Conservation (phyloP, 2,888 invertebrate species). For the Orthosia incerta region DNA sequence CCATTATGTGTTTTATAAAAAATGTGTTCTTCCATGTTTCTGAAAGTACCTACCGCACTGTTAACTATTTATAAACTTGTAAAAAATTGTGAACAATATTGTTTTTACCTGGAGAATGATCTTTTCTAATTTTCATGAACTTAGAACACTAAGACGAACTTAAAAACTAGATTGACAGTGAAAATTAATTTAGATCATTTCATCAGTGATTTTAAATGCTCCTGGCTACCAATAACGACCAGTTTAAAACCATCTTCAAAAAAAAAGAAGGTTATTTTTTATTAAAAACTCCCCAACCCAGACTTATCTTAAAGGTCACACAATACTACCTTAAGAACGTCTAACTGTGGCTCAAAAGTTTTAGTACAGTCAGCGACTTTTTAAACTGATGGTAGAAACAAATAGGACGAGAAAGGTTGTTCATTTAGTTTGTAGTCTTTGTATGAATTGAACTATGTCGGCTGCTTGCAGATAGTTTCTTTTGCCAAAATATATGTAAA, state of each 20-base stretch:
- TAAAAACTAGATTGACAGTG: conserved; percentile 26
- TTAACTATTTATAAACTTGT: conserved; percentile 73
- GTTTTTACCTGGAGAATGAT: conserved; percentile 49
- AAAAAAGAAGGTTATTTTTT: neutral
- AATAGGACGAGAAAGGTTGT: conserved; percentile 40
- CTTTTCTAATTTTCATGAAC: conserved; percentile 54
- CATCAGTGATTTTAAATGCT: conserved; percentile 23
- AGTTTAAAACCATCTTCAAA: neutral
- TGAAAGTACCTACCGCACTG: conserved; percentile 68
- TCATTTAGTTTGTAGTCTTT: conserved; percentile 55
- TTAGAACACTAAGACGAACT: conserved; percentile 23
- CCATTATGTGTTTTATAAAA: conserved; percentile 38
- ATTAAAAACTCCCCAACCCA: neutral
- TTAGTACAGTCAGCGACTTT: conserved; percentile 29
- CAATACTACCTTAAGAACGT: conserved; percentile 21
- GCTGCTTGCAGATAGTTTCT: conserved; percentile 47
- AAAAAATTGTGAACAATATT: conserved; percentile 57
- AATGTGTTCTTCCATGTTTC: conserved; percentile 66
- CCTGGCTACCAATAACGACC: neutral
- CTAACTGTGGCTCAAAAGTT: conserved; percentile 29
- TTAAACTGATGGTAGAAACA: conserved; percentile 25
- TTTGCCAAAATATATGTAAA: conserved; percentile 35
- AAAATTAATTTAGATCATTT: conserved; percentile 47
- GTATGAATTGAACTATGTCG: conserved; percentile 58
- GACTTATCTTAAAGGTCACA: conserved; percentile 12